Conservation (phyloP, 2,797 vertebrate species). For the Oreochromis grahami region DNA sequence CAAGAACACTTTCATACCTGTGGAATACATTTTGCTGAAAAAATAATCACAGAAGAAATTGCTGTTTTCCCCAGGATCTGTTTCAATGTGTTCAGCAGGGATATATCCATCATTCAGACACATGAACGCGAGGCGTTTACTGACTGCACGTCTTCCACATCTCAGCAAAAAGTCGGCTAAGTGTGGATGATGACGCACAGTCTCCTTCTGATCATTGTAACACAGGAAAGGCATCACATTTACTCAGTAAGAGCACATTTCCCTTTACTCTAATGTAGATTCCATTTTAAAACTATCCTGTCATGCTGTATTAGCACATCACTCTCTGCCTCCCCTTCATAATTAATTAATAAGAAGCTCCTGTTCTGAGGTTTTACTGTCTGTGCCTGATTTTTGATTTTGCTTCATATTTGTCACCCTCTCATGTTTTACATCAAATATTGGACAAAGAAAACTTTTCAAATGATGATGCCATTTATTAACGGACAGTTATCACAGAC, state of each 20-base stretch:
- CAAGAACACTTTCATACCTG: background rate
- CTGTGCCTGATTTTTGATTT: background rate
- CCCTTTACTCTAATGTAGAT: background rate
- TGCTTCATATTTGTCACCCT: background rate
- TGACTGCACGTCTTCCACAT: background rate
- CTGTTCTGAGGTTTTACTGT: background rate
- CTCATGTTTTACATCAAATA: background rate
- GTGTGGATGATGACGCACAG: background rate
- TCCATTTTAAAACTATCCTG: background rate
- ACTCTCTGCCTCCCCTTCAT: background rate
- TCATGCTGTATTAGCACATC: background rate
- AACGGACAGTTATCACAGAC: background rate
- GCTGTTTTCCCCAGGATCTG: background rate
- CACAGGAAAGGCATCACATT: background rate
- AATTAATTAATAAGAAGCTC: background rate
- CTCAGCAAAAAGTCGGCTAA: too few species aligned
- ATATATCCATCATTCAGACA: background rate
- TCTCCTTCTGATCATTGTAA: background rate
- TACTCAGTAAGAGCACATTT: background rate
- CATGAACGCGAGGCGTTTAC: background rate
- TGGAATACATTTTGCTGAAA: background rate
- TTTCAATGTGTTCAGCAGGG: background rate
- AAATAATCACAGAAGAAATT: background rate
- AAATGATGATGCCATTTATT: background rate
- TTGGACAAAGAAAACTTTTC: background rate